These are phyloP conservation scores for Microctenopoma lineatum DNA, from an alignment of 2,797 vertebrate species.

Conservation along the genomic window DNA sequence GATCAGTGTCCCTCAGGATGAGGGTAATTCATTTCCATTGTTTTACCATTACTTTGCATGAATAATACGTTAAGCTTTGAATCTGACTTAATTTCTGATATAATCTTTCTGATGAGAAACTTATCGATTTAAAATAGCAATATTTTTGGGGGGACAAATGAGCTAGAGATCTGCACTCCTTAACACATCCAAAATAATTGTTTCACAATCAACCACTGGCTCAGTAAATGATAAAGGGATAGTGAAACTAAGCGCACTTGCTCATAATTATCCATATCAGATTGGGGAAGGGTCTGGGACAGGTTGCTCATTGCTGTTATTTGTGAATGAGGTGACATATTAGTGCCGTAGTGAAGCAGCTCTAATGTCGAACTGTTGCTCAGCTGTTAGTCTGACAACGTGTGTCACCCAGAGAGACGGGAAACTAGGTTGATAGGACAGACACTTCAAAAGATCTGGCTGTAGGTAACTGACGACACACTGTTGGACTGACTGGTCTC, in stretches of 20 bases:
- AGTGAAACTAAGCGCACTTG: constrained; percentile 1
- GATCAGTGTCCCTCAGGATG: not conserved
- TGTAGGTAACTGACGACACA: constrained; percentile 15
- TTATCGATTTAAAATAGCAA: not conserved
- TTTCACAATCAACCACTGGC: not conserved
- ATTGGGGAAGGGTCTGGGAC: constrained; percentile 2
- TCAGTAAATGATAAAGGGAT: not conserved
- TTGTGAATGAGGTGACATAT: constrained; percentile 25
- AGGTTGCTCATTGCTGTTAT: not conserved
- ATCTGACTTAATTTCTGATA: not conserved
- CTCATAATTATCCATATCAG: not conserved
- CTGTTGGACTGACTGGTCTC: constrained; percentile 29
- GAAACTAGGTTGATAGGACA: constrained; percentile 71
- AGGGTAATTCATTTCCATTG: not conserved
- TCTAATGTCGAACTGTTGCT: constrained; percentile 46
- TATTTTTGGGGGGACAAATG: too few species aligned
- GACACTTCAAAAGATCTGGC: constrained; percentile 44
- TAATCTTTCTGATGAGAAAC: not conserved
- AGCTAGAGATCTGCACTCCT: not conserved
- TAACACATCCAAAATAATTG: not conserved
- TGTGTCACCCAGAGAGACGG: constrained; percentile 61
- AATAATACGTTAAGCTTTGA: not conserved
- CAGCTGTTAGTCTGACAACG: constrained; percentile 50
- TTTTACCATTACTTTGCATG: not conserved
- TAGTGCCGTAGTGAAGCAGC: constrained; percentile 11